Evolutionary conservation across 2,888 invertebrate species (phyloP), one percentile per base, ranked within the genome.

Genomic region (Cephus pygmeus): DNA sequence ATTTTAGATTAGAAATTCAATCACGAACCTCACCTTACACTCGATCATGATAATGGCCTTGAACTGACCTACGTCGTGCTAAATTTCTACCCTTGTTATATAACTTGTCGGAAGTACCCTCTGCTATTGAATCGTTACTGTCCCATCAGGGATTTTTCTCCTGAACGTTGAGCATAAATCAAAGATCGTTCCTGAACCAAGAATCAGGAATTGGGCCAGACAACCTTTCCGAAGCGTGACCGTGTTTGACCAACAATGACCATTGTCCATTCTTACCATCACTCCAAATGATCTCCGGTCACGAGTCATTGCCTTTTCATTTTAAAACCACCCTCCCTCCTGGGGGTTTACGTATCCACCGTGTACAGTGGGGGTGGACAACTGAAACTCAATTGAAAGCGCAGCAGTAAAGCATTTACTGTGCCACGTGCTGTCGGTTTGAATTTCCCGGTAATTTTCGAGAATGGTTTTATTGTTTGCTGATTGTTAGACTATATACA

Each of bases 251-350:
- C 90, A 90, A 90, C 90, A 90, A 90, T 90, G 87, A 88, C 86
- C 86, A 87, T 89, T 89, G 88, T 87, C 84, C 86, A 79, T 82
- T 83, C 79, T 82, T 69, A 79, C 83, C 85, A 82, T 86, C 87
- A 87, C 87, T 89, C 87, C 84, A 89, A 90, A 90, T 89, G 88
- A 90, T 90, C 88, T 87, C 87, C 90, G 88, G 90, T 91, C 90
- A 90, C 90, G 88, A 90, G 90, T 90, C 91, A 90, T 91, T 91
- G 89, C 88, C 88, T 90, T 90, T 89, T 90, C 90, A 88, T 89
- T 90, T 90, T 89, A 88, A 56, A 88, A 90, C 83, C 83, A 85
- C 82, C 81, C 83, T 79, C 80, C 75, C 77, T 69, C 36, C 68
- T 77, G 56, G 56, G 56, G 56, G 23, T 56, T 56, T 56, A 23